phyloP scores from a whole-genome alignment of 1,140 invertebrate species.

The Tetragnatha versicolor region DNA sequence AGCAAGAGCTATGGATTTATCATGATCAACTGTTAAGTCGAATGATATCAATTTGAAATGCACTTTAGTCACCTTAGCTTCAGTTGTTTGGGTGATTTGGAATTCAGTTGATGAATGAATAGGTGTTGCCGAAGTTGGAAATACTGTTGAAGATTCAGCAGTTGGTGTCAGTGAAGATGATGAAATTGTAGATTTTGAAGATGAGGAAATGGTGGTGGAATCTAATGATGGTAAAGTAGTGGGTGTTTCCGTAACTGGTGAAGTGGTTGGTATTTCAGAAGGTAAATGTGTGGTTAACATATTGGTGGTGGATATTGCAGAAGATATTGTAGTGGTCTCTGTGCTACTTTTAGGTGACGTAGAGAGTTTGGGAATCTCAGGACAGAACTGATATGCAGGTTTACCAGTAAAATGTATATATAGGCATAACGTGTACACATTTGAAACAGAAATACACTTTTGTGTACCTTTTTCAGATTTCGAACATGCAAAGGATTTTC shows the following conservation, averaged over 20 bases:
- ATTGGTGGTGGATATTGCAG: not conserved
- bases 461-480: not conserved
- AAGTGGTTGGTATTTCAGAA: too few relatives aligned
- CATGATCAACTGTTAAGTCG: not conserved
- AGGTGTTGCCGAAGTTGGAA: too few relatives aligned
- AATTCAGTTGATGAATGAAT: too few relatives aligned
- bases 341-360: not conserved
- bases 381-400: not conserved
- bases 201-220: not conserved
- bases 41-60: conserved; percentile 9
- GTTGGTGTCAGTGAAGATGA: not conserved
- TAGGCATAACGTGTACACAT: conserved; percentile 18
- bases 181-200: not conserved
- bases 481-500: not conserved
- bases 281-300: too few relatives aligned
- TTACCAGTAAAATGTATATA: not conserved
- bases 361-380: not conserved
- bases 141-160: not conserved
- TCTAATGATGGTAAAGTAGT: too few relatives aligned
- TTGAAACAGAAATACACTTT: not conserved
- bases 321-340: not conserved
- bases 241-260: too few relatives aligned
- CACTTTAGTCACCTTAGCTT: too few relatives aligned
- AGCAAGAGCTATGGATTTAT: not conserved
- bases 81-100: too few relatives aligned